Evolutionary conservation across 2,113 vertebrate species (phyloP), one percentile per base, ranked within the genome.

Genomic region (Melanostigma gelatinosum): DNA sequence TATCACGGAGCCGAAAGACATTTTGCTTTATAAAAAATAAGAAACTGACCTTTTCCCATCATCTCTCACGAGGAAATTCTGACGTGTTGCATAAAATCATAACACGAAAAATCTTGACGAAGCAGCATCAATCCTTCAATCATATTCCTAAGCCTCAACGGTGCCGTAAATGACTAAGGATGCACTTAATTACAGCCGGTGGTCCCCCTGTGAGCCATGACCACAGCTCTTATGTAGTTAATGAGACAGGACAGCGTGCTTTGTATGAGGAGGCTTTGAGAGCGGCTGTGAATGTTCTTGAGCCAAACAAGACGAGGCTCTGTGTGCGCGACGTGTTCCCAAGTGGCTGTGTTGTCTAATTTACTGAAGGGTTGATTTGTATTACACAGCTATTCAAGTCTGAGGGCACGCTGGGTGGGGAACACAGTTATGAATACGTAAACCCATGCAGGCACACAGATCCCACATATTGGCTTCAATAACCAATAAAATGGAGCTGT

Each of bases 301-400:
- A 89, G 83, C 85, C 82, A 84, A 87, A 90, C 82, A 80, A 80
- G 79, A 76, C 9, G 24, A 85, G 60, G 44, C 70, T 86, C 48
- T 68, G 80, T 60, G 65, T 36, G 27, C 13, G 48, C 52, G 7
- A 70, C 72, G 46, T 8, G 34, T 73, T 85, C 86, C 72, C 58
- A 29, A 75, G 85, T 18, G 81, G 40, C 79, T 75, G 27, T 40
- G 42, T 61, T 24, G 62, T 42, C 44, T 84, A 89, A 88, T 91
- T 79, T 86, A 81, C 82, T 84, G 60, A 79, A 72, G 63, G 84
- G 46, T 6, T 46, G 74, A 83, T 90, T 87, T 88, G 82, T 85
- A 66, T 71, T 79, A 80, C 71, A 75, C 69, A 68, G 66, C 58
- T 86, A 42, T 80, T 83, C 65, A 38, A 62, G 55, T 86, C 54